phyloP scores from a whole-genome alignment of 2,888 invertebrate species.

The Leptarthrus brevirostris region DNA sequence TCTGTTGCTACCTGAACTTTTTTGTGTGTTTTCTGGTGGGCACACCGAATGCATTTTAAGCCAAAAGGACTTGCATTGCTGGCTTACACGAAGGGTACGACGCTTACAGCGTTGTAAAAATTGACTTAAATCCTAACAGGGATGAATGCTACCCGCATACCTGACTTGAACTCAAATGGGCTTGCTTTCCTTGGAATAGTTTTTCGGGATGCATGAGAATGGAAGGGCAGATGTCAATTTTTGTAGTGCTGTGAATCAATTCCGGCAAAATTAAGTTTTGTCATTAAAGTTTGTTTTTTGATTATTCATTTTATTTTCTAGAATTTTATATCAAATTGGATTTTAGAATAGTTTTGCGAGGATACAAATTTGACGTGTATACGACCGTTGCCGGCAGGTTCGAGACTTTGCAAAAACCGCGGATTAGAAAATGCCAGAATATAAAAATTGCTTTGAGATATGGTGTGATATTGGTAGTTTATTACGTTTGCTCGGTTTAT shows the following conservation, averaged over 20 bases:
- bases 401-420: too few relatives aligned
- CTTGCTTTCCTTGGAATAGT: constrained; percentile 14
- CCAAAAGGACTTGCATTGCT: constrained; percentile 31
- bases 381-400: too few relatives aligned
- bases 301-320: not conserved
- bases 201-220: not conserved
- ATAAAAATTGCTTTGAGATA: too few relatives aligned
- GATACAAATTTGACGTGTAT: too few relatives aligned
- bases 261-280: not conserved
- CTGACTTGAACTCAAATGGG: constrained; percentile 20
- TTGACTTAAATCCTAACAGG: not conserved
- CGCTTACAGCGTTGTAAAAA: constrained; percentile 15
- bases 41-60: constrained; percentile 10
- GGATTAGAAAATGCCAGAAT: too few relatives aligned
- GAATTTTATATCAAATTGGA: not conserved
- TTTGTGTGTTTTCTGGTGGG: constrained; percentile 7
- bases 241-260: not conserved
- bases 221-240: constrained; percentile 35
- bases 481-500: too few relatives aligned
- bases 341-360: not conserved
- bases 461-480: too few relatives aligned
- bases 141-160: constrained; percentile 37
- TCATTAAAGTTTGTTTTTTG: too few relatives aligned
- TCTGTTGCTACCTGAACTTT: constrained; percentile 39
- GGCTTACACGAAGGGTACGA: constrained; percentile 11